A percentile compares a stretch with the other conserved stretches of the same genome.
Evolutionary conservation across 1,140 invertebrate genomes (phyloP).

Genomic region (Sarcophaga bullata): DNA sequence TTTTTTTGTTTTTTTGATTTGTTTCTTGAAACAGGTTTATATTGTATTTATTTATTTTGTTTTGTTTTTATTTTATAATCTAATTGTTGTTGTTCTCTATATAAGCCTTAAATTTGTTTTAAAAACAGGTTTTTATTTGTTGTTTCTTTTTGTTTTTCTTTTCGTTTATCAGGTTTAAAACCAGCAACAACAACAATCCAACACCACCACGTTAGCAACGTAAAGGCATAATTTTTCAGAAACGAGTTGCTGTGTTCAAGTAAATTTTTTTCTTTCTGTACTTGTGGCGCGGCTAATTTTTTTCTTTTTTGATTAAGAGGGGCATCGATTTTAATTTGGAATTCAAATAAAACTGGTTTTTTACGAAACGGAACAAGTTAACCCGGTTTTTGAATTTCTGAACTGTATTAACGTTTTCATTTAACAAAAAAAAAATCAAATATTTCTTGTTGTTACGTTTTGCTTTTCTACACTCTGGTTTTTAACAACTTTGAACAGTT

Average conservation of each 20-base stretch:
- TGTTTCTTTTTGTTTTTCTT: conserved; percentile 7
- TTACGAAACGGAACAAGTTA: conserved; percentile 27
- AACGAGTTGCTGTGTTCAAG: too few relatives aligned
- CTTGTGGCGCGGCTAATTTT: not conserved
- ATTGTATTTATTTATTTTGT: not conserved
- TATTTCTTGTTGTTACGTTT: conserved; percentile 6
- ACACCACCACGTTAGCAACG: not conserved
- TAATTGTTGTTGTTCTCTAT: too few relatives aligned
- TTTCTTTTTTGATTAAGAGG: too few relatives aligned
- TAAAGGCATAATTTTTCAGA: not conserved
- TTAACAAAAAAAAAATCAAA: too few relatives aligned
- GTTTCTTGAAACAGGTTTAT: not conserved
- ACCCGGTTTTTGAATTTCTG: conserved; percentile 30
- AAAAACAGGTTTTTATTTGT: not conserved
- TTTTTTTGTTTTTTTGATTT: too few relatives aligned
- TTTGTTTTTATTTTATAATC: not conserved
- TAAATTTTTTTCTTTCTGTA: too few relatives aligned
- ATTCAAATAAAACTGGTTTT: conserved; percentile 32
- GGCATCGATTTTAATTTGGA: conserved; percentile 20
- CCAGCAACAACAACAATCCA: conserved; percentile 19
- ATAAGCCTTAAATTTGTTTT: not conserved
- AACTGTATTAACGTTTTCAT: not conserved
- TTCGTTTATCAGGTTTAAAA: conserved; percentile 28
- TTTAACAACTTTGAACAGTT: conserved; percentile 28
- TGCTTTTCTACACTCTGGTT: conserved; percentile 9